Conservation (phyloP, 2,888 invertebrate genomes). For the Eupithecia subfuscata region DNA sequence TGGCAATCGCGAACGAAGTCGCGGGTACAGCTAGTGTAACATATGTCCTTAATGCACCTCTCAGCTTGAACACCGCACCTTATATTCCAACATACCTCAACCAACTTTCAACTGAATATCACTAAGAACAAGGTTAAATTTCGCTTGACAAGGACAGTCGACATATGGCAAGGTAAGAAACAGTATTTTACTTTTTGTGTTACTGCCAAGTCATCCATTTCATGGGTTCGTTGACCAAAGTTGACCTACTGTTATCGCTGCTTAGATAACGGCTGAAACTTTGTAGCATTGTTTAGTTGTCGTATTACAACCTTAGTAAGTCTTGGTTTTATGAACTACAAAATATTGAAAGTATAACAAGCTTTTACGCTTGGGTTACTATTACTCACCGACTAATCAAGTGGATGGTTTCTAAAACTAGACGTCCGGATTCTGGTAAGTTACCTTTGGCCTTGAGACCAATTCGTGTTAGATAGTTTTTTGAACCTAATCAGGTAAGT, state of each 20-base stretch:
- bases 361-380: background rate
- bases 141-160: background rate
- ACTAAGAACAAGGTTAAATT: fast-evolving
- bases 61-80: slow-evolving; percentile 29
- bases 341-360: background rate
- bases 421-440: no score
- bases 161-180: slow-evolving; percentile 21
- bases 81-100: background rate
- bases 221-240: slow-evolving; percentile 55
- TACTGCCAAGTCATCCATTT: slow-evolving; percentile 63
- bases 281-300: slow-evolving; percentile 35
- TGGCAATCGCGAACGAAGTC: no score
- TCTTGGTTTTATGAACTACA: slow-evolving; percentile 16
- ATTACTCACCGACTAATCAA: background rate
- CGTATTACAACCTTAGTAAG: slow-evolving; percentile 16
- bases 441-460: no score
- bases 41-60: slow-evolving; percentile 65
- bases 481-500: background rate
- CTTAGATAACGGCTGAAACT: slow-evolving; percentile 48
- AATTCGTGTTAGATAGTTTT: background rate
- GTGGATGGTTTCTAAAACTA: no score
- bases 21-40: no score
- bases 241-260: slow-evolving; percentile 58
- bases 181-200: slow-evolving; percentile 54
- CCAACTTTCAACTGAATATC: slow-evolving; percentile 17